These are phyloP conservation scores for Tanypteryx hageni DNA, from an alignment of 2,888 invertebrate species.

Conservation along the genomic window DNA sequence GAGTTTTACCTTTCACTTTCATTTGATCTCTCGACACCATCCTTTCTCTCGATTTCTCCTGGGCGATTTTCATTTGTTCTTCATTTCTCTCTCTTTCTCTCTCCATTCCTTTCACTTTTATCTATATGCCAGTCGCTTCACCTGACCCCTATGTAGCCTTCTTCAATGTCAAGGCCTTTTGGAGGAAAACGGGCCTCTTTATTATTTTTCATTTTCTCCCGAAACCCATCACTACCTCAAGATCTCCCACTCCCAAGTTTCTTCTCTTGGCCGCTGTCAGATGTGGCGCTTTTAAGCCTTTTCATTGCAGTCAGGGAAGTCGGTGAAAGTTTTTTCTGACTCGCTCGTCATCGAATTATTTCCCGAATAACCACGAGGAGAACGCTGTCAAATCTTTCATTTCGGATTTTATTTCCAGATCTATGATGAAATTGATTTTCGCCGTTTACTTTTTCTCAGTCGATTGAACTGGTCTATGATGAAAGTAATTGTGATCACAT, in stretches of 20 bases:
- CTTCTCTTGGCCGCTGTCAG: neutral
- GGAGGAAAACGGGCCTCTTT: neutral
- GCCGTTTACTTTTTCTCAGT: too few species aligned
- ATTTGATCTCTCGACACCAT: conserved; percentile 23
- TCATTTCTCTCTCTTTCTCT: neutral
- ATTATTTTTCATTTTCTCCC: neutral
- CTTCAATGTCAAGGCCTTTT: conserved; percentile 1
- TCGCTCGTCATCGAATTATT: too few species aligned
- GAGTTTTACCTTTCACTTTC: neutral
- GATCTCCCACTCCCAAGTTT: neutral
- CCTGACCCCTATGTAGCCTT: neutral
- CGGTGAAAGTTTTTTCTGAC: too few species aligned
- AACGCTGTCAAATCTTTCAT: too few species aligned
- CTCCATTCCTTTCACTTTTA: too few species aligned
- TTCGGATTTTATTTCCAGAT: too few species aligned
- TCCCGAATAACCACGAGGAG: too few species aligned
- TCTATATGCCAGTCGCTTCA: neutral
- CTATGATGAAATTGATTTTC: too few species aligned
- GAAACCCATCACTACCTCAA: neutral
- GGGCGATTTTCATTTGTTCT: neutral
- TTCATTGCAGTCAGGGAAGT: too few species aligned
- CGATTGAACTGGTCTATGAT: too few species aligned
- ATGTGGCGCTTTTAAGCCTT: neutral
- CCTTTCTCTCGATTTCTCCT: neutral
- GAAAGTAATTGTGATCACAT: too few species aligned